A percentile compares a stretch with the other conserved stretches of the same genome.
These are phyloP conservation scores for Dryobotodes eremita DNA, from an alignment of 2,888 invertebrate genomes.

Conservation along the genomic window DNA sequence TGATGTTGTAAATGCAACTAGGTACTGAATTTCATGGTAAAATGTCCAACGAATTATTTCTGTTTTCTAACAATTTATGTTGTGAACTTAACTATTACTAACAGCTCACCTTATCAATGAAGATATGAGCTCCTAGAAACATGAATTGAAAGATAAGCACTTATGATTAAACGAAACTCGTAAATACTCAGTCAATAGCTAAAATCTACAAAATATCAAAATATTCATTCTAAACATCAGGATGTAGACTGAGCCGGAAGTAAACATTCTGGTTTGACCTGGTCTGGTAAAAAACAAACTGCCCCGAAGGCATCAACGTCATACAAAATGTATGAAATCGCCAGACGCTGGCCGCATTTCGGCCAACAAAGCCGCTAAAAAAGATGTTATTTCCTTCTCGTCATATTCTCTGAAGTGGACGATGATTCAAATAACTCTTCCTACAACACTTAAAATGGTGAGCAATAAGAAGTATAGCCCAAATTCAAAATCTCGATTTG, in stretches of 20 bases:
- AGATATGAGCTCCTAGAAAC: conserved; percentile 5
- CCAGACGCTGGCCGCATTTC: not conserved
- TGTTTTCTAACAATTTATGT: too few species aligned
- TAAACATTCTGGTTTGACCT: conserved; percentile 1
- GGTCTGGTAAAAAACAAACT: not conserved
- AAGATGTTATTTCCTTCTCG: not conserved
- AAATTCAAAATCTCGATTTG: not conserved
- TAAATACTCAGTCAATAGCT: not conserved
- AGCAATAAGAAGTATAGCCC: not conserved
- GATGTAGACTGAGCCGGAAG: not conserved
- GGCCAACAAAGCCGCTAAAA: not conserved
- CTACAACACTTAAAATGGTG: too few species aligned
- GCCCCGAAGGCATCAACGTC: not conserved
- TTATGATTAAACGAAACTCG: not conserved
- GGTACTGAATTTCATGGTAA: not conserved
- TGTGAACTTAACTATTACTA: not conserved
- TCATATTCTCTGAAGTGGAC: not conserved
- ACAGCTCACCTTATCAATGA: not conserved
- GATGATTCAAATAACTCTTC: conserved; percentile 6
- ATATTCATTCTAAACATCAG: not conserved
- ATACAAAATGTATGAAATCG: conserved; percentile 15
- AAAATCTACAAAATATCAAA: not conserved
- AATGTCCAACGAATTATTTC: not conserved
- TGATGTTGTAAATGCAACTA: not conserved
- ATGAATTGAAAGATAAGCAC: conserved; percentile 11